Evolutionary conservation across 2,113 vertebrate species (phyloP).

Genomic region (Trochalopteron elliotii): DNA sequence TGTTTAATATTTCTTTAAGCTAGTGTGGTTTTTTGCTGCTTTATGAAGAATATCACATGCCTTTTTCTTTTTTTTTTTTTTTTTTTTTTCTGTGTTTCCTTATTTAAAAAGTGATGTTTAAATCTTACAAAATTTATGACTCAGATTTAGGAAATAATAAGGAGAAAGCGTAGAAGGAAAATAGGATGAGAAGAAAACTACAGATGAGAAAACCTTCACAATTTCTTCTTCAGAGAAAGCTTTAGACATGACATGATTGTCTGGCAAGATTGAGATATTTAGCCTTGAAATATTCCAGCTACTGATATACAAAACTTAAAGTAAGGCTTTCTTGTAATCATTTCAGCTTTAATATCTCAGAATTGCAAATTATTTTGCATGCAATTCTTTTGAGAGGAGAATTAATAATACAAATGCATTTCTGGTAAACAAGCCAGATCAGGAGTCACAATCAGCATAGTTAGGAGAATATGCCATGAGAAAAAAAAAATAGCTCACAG

Average conservation of each 20-base stretch:
- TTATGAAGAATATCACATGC: not conserved
- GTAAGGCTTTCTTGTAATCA: not conserved
- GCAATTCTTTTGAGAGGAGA: not conserved
- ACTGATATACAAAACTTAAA: not conserved
- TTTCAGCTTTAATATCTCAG: not conserved
- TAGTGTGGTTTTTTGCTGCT: not conserved
- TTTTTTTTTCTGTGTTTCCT: not conserved
- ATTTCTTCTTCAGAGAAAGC: not conserved
- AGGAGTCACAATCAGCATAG: not conserved
- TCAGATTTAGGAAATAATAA: not conserved
- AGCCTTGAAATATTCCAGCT: not conserved
- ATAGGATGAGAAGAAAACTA: not conserved
- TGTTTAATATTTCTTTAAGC: not conserved
- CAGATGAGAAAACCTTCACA: not conserved
- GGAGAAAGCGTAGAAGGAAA: not conserved
- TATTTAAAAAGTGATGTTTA: not conserved
- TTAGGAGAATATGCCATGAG: not conserved
- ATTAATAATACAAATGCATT: not conserved
- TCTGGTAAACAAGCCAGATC: not conserved
- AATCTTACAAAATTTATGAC: not conserved
- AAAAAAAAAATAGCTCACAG: not conserved
- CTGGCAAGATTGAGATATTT: not conserved
- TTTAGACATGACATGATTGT: not conserved
- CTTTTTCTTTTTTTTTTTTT: not conserved
- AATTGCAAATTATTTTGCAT: not conserved